Base-by-base conservation (phyloP, 2,113 vertebrate genomes). In the Crotalus tigris region DNA sequence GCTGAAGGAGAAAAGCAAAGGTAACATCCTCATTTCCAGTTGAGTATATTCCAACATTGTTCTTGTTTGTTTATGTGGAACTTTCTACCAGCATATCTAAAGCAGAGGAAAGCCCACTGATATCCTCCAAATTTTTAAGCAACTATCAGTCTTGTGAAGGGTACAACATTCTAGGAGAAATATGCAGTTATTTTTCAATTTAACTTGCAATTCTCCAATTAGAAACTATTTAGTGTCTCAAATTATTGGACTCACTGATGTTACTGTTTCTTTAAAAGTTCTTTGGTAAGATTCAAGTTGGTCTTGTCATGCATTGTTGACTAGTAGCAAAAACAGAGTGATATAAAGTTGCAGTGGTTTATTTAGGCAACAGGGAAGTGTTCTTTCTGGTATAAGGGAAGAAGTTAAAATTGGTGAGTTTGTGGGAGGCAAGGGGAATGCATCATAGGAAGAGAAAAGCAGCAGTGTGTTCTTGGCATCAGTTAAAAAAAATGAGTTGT, bases 231-330 rank as follows among this genome's bases (percentile, higher is more conserved):
- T 26, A 54, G 1, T 55, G 12, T 58, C 51, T 53, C n/a, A 88
- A 26, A 69, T 92, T 69, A 75, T 39, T 81, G 23, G 53, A 46
- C 10, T n/a, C 53, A 81, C 8, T 24, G 44, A n/a, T 49, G 69
- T 44, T 53, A 89, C 26, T 85, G 57, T 91, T 85, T 49, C 51
- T 85, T 95, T 88, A 61, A 94, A 61, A 51, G 91, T 91, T 88
- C 57, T 55, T 69, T 69, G 15, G 92, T 64, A 0, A 0, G 26
- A 49, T 46, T 94, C 53, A 57, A 54, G n/a, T 75, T 51, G 46
- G 33, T 44, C 46, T 88, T 94, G 87, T 92, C 88, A 92, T 64
- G 58, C 57, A 92, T 33, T 75, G 58, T 94, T 92, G 89, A 90
- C 39, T 87, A 54, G 33, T 92, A 92, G 39, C 44, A 24, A 69